These are phyloP conservation scores for Drosophila suboccidentalis DNA, from an alignment of 2,888 invertebrate genomes.

Conservation along the genomic window DNA sequence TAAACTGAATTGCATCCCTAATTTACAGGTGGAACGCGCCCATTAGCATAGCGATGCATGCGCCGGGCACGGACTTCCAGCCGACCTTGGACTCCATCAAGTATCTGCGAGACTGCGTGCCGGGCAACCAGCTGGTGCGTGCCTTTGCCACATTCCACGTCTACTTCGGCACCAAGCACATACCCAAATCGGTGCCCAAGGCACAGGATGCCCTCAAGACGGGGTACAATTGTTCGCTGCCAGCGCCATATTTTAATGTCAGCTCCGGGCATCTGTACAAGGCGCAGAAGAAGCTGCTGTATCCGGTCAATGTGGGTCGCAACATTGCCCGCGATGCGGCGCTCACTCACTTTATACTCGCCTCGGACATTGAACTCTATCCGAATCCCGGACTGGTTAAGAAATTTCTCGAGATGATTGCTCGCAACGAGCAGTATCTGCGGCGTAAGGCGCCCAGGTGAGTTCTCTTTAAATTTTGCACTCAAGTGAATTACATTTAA, in stretches of 20 bases:
- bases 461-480: slow-evolving; percentile 22
- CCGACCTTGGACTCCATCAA: slow-evolving; percentile 92
- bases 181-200: slow-evolving; percentile 91
- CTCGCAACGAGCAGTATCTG: slow-evolving; percentile 90
- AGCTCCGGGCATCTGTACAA: slow-evolving; percentile 90
- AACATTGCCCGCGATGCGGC: slow-evolving; percentile 95
- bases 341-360: slow-evolving; percentile 92
- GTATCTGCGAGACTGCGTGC: slow-evolving; percentile 92
- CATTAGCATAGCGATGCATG: slow-evolving; percentile 94
- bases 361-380: slow-evolving; percentile 96
- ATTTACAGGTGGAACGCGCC: slow-evolving; percentile 92
- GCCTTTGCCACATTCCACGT: slow-evolving; percentile 95
- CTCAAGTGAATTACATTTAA: neutral
- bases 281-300: slow-evolving; percentile 92
- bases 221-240: slow-evolving; percentile 90
- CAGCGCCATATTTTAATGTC: slow-evolving; percentile 90
- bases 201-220: slow-evolving; percentile 88
- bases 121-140: slow-evolving; percentile 89
- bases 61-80: slow-evolving; percentile 93
- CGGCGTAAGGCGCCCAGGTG: slow-evolving; percentile 87
- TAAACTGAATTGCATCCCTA: neutral
- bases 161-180: slow-evolving; percentile 94
- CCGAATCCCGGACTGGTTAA: slow-evolving; percentile 93
- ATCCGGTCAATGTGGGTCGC: slow-evolving; percentile 95
- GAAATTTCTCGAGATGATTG: slow-evolving; percentile 94